Evolutionary conservation across 2,113 vertebrate genomes (phyloP), one percentile per base, ranked within the genome.

Genomic region (Sminthopsis crassicaudata): DNA sequence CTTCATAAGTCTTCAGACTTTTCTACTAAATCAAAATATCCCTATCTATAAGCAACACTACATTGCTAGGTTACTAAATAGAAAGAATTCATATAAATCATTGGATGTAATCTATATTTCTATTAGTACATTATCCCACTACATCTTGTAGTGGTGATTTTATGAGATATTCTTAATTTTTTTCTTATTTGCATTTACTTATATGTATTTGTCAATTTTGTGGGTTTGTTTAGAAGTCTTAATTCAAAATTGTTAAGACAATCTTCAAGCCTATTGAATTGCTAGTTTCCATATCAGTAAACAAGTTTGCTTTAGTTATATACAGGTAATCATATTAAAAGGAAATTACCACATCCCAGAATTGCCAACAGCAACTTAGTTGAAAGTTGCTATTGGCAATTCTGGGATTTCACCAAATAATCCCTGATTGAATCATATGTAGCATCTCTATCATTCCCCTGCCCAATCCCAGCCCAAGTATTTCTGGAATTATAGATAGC

Each of bases 281-380:
- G 8, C 46, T 48, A 91, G 22, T 25, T 95, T 46, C 90, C 50
- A 93, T n/a, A 26, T 84, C 60, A 94, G 24, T 30, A 92, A 23
- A 30, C 42, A 94, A 92, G 76, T 93, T 95, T 95, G 91, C 88
- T 76, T 76, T 96, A 94, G 91, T 93, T 95, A 84, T 53, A 22
- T 90, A 93, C 54, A 91, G 84, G 2, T n/a, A 84, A 84, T 84
- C 19, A 84, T 84, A 42, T 84, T 23, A 84, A 97, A 46, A 24
- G 95, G 46, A 97, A 95, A 91, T 93, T 46, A 94, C 23, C 14
- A 92, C 30, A 91, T 53, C 9, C 12, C 89, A 91, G 92, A 84
- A 91, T 22, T 25, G 30, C 27, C 94, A 92, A 90, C 53, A 91
- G 57, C 24, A 92, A 93, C 46, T n/a, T n/a, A n/a, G n/a, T n/a